A percentile compares a stretch with the other conserved stretches of the same genome.
These are phyloP conservation scores for Dicroscelio sp. DNA, from an alignment of 2,888 invertebrate genomes.

Conservation along the genomic window DNA sequence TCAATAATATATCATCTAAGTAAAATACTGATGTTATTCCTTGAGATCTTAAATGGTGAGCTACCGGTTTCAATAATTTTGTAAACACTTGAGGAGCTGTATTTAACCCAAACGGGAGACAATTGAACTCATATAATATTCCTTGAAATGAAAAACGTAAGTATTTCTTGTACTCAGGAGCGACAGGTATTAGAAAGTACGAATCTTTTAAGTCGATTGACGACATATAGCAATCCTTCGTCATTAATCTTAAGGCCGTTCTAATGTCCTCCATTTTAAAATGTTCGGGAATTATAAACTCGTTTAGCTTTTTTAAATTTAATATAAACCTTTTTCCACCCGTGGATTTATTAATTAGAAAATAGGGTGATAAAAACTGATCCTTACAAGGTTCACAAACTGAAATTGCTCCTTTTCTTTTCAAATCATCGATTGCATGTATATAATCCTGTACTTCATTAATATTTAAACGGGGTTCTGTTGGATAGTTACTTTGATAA, in stretches of 20 bases:
- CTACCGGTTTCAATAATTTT: conserved; percentile 65
- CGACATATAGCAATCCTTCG: background rate
- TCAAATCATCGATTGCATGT: background rate
- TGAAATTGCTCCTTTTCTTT: background rate
- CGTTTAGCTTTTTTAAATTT: background rate
- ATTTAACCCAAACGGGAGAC: conserved; percentile 72
- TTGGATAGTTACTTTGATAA: background rate
- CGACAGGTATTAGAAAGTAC: background rate
- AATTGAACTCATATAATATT: conserved; percentile 67
- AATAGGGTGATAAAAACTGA: background rate
- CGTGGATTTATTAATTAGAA: background rate
- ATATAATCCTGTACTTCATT: background rate
- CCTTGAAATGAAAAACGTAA: conserved; percentile 33
- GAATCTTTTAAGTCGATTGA: conserved; percentile 18
- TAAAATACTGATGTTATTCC: conserved; percentile 57
- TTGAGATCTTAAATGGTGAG: conserved; percentile 30
- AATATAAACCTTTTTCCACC: too few relatives aligned
- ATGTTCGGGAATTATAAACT: background rate
- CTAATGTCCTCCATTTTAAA: conserved; percentile 22
- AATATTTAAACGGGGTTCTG: background rate
- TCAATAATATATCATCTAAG: conserved; percentile 70
- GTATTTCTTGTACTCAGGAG: background rate
- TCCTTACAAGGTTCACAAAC: background rate
- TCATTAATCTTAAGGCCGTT: background rate
- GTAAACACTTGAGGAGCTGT: conserved; percentile 72